These are phyloP conservation scores for Endotricha flammealis DNA, from an alignment of 2,888 invertebrate species.

Conservation along the genomic window DNA sequence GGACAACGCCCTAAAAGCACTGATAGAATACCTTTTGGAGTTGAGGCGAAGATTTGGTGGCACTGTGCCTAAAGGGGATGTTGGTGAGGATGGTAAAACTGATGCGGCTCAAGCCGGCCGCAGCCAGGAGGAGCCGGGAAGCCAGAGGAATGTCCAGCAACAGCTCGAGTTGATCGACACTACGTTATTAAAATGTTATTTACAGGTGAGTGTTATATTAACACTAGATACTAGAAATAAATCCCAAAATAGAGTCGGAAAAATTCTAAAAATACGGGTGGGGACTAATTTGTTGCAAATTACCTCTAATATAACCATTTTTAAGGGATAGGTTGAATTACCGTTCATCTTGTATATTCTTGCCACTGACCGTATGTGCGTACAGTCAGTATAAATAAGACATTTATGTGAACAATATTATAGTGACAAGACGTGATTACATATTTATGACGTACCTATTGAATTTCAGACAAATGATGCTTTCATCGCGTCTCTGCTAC, in stretches of 20 bases:
- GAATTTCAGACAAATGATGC: constrained; percentile 93
- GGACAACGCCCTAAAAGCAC: constrained; percentile 91
- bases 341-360: too few species aligned
- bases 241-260: too few species aligned
- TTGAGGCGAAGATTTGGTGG: constrained; percentile 79
- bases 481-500: constrained; percentile 91
- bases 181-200: constrained; percentile 96
- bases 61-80: constrained; percentile 33
- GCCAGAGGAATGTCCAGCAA: constrained; percentile 51
- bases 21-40: constrained; percentile 93
- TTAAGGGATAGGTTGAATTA: too few species aligned
- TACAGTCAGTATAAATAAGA: too few species aligned
- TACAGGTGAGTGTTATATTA: constrained; percentile 81
- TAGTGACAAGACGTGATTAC: too few species aligned
- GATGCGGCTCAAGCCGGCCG: constrained; percentile 32
- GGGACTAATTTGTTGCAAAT: too few species aligned
- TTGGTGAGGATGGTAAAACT: constrained; percentile 40
- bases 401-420: too few species aligned
- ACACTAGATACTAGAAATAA: not conserved
- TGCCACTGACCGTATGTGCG: too few species aligned
- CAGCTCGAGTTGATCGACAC: constrained; percentile 96
- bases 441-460: too few species aligned
- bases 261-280: too few species aligned
- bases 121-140: constrained; percentile 29
- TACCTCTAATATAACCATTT: too few species aligned